phyloP scores from a whole-genome alignment of 2,888 invertebrate genomes.

The Dryocosmus kuriphilus region DNA sequence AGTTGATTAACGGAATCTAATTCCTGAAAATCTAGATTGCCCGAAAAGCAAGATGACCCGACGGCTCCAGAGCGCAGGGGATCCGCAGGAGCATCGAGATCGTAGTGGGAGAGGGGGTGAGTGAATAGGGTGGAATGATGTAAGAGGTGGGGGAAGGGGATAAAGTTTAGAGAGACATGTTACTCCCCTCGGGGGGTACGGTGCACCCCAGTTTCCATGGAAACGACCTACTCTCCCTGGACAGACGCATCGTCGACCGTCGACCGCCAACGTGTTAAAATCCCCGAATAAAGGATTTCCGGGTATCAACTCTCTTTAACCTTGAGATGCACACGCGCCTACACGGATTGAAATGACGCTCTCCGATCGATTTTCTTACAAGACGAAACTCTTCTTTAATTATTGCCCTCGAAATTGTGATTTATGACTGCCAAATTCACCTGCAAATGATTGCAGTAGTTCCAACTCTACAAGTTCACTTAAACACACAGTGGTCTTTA shows the following conservation, averaged over 20 bases:
- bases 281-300: conserved; percentile 69
- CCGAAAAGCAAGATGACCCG: conserved; percentile 35
- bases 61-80: conserved; percentile 53
- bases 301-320: conserved; percentile 56
- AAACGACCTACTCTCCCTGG: conserved; percentile 77
- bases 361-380: background rate
- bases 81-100: conserved; percentile 59
- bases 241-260: conserved; percentile 69
- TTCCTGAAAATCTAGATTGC: conserved; percentile 54
- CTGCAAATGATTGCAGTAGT: too few species aligned
- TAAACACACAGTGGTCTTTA: too few species aligned
- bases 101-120: conserved; percentile 40
- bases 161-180: conserved; percentile 65
- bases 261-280: conserved; percentile 65
- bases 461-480: too few species aligned
- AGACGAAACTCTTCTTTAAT: background rate
- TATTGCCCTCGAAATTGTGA: background rate
- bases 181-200: conserved; percentile 61
- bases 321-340: conserved; percentile 29
- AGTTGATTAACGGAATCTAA: conserved; percentile 44
- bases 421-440: background rate
- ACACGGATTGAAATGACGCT: background rate
- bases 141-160: conserved; percentile 59
- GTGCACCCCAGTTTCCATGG: conserved; percentile 76
- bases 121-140: conserved; percentile 44